Base-by-base conservation (phyloP, 2,113 vertebrate species). In the Tylochromis polylepis region DNA sequence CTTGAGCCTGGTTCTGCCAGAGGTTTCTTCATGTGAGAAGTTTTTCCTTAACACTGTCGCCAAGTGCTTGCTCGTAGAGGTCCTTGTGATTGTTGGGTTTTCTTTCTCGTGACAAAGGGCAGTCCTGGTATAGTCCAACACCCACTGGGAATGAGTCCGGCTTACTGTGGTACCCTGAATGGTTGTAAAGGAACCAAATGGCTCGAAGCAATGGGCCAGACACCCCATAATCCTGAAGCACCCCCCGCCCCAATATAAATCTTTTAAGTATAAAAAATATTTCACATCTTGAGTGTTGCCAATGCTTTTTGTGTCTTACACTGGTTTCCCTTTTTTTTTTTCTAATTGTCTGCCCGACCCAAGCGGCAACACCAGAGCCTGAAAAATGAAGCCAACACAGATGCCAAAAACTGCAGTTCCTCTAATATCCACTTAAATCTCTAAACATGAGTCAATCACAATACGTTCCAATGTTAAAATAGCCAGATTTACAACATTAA, bases 1-100 rank as follows among this genome's bases (percentile, higher is more conserved):
- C n/a, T n/a, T n/a, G n/a, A n/a, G n/a, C n/a, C n/a, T 59, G 0
- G 27, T 2, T 14, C 57, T 36, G 5, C 59, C 59, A 36, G 0
- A 0, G 10, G 59, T 20, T 62, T 62, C 59, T 36, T n/a, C 18
- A 16, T 62, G 16, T 62, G 1, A 2, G 9, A 9, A 20, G 29
- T 62, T 36, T 36, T 62, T 62, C 59, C 59, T 11, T 62, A 16
- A 16, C 59, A 62, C 29, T 62, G 9, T 62, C 0, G 1, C 29
- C 59, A 34, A 62, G 16, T 62, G 16, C 59, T 34, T 36, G 9
- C 59, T 62, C 29, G 20, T 51, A 62, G 9, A 62, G 59, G 16
- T 34, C 59, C 5, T 36, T 36, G 34, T 36, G 34, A 36, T 36
- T 36, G 34, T 36, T 36, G 8, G 34, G 34, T 36, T 36, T 36